These are phyloP conservation scores for Scolopax rusticola DNA, from an alignment of 2,797 vertebrate genomes.

Conservation along the genomic window DNA sequence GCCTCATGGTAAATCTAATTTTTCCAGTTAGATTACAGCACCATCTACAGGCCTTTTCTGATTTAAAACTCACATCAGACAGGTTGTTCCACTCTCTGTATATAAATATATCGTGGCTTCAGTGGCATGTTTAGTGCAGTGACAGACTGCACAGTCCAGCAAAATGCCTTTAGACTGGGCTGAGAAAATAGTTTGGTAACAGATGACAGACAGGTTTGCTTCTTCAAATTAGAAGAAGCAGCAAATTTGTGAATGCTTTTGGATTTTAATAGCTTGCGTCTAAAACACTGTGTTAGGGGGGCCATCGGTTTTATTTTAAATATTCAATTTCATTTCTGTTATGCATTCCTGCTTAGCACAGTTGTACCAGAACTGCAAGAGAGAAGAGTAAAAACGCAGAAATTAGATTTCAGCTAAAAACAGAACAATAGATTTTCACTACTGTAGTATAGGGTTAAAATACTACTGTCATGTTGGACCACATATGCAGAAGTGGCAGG, in stretches of 20 bases:
- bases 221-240: not conserved
- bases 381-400: not conserved
- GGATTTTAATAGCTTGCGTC: not conserved
- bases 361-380: not conserved
- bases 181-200: not conserved
- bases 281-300: not conserved
- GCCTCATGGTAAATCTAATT: not conserved
- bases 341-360: not conserved
- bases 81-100: not conserved
- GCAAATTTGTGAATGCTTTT: not conserved
- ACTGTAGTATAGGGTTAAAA: not conserved
- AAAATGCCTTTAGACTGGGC: not conserved
- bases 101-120: not conserved
- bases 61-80: not conserved
- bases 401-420: not conserved
- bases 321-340: not conserved
- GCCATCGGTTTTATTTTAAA: not conserved
- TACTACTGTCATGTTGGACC: not conserved
- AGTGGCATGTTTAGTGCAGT: not conserved
- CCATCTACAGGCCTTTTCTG: slow-evolving; percentile 76
- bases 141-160: not conserved
- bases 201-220: not conserved
- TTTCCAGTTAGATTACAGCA: slow-evolving; percentile 67
- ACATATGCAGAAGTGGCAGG: not conserved
- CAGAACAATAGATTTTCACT: not conserved